phyloP scores from a whole-genome alignment of 2,888 invertebrate species.

The Masnerella sp. region DNA sequence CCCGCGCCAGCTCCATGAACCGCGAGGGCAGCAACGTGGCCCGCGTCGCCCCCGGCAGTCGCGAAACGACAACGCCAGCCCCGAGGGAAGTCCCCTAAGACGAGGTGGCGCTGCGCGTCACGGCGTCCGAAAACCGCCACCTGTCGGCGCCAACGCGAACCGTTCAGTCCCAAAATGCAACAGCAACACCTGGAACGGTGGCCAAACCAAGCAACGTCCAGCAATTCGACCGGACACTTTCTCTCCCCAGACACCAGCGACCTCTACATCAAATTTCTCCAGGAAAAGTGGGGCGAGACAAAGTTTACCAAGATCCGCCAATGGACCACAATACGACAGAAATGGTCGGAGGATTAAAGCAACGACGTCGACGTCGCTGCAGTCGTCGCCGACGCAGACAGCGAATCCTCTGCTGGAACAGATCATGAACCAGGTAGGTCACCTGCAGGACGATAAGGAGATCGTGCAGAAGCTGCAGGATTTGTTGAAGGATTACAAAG shows the following conservation, averaged over 20 bases:
- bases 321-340: constrained; percentile 76
- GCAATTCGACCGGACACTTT: constrained; percentile 83
- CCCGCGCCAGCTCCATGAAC: constrained; percentile 68
- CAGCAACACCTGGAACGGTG: constrained; percentile 88
- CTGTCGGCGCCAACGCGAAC: constrained; percentile 78
- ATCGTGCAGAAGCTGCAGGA: constrained; percentile 88
- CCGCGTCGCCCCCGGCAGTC: constrained; percentile 69
- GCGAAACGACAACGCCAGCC: constrained; percentile 71
- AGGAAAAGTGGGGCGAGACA: constrained; percentile 76
- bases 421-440: constrained; percentile 85
- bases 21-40: constrained; percentile 73
- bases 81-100: constrained; percentile 80
- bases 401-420: constrained; percentile 84
- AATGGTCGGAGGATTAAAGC: constrained; percentile 78
- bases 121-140: constrained; percentile 77
- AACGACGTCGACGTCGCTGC: constrained; percentile 78
- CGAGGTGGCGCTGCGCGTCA: constrained; percentile 80
- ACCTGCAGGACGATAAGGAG: constrained; percentile 85
- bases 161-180: constrained; percentile 79
- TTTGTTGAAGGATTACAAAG: constrained; percentile 81
- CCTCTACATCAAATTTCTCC: constrained; percentile 68
- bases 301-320: constrained; percentile 76
- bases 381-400: constrained; percentile 82
- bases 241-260: constrained; percentile 67
- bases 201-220: constrained; percentile 78